phyloP scores from a whole-genome alignment of 2,113 vertebrate genomes.

The Cyanoramphus novaezelandiae region DNA sequence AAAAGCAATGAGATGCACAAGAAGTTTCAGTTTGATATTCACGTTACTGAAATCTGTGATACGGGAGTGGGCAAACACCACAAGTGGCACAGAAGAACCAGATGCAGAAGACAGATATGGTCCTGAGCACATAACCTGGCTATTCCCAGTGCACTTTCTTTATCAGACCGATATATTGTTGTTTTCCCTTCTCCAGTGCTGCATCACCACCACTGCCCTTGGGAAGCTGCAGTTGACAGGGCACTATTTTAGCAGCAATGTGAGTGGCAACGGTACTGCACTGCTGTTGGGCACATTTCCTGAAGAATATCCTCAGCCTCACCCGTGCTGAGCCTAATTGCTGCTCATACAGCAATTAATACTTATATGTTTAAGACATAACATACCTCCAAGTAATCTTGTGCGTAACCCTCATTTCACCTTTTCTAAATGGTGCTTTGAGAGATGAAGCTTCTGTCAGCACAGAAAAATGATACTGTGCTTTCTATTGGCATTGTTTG shows the following conservation, averaged over 20 bases:
- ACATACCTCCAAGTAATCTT: not conserved
- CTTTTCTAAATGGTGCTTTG: not conserved
- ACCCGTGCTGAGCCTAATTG: not conserved
- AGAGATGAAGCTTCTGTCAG: not conserved
- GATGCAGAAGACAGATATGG: not conserved
- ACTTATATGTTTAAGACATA: not conserved
- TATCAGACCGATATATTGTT: not conserved
- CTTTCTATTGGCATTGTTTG: not conserved
- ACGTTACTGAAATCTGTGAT: not conserved
- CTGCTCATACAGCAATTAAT: not conserved
- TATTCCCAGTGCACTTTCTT: not conserved
- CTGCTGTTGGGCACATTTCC: not conserved
- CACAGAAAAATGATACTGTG: not conserved
- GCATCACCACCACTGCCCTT: not conserved
- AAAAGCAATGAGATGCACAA: not conserved
- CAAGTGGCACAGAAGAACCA: fast-evolving
- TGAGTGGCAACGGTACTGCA: not conserved
- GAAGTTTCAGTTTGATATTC: not conserved
- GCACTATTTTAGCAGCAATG: not conserved
- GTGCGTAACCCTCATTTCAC: not conserved
- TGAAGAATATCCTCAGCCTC: not conserved
- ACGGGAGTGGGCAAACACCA: not conserved
- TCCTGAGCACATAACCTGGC: not conserved
- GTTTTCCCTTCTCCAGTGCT: not conserved
- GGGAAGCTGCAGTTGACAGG: not conserved